A percentile compares a stretch with the other conserved stretches of the same genome.
Conservation (phyloP, 2,797 vertebrate species). For the Takifugu rubripes region DNA sequence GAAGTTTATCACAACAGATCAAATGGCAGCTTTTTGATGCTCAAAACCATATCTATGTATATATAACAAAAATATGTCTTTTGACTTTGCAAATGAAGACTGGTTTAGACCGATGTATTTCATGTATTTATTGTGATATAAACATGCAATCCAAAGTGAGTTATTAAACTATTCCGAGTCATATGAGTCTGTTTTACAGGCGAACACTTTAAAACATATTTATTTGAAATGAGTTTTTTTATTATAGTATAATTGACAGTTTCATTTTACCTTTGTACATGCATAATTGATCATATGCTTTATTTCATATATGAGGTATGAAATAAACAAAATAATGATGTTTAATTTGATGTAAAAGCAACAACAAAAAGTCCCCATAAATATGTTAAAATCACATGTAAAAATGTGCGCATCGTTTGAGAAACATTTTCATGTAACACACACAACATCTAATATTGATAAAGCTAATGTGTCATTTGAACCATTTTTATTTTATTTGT, state of each 20-base stretch:
- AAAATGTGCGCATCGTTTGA: not conserved
- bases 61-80: not conserved
- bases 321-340: not conserved
- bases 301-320: not conserved
- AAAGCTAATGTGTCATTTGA: no score
- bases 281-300: not conserved
- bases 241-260: not conserved
- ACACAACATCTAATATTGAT: no score
- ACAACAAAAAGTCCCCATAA: no score
- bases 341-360: no score
- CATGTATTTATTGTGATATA: conserved; percentile 9
- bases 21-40: no score
- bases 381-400: no score
- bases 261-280: not conserved
- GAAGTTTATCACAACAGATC: no score
- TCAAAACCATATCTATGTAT: no score
- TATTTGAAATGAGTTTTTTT: conserved; percentile 12
- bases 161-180: conserved; percentile 1
- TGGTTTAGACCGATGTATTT: no score
- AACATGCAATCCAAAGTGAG: conserved; percentile 17
- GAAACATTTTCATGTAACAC: not conserved
- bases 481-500: conserved; percentile 2
- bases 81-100: not conserved
- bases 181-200: conserved; percentile 7
- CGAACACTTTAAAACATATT: conserved; percentile 11